Base-by-base conservation (phyloP, 1,140 invertebrate species). In the Drosophila asahinai region DNA sequence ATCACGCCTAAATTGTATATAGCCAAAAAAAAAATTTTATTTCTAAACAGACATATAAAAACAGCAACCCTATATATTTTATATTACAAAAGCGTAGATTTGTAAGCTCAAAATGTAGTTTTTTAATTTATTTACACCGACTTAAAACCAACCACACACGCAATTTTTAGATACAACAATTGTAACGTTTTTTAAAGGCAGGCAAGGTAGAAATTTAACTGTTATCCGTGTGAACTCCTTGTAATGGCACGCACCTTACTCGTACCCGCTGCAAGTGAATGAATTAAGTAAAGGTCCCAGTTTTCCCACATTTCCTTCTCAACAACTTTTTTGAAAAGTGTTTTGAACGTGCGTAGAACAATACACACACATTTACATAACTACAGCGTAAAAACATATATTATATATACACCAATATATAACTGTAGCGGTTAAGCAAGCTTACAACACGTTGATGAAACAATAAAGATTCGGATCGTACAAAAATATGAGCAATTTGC, bases 381-480 rank as follows among this genome's bases (percentile, higher is more conserved):
- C 47, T 76, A 75, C 54, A 19, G 55, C 30, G 63, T 51, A 61
- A 51, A 70, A 40, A 72, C 66, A 75, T 76, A 75, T 66, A 55
- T 19, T 25, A 83, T 72, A 71, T 78, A 78, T 80, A 81, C 47
- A 73, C 58, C 76, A 77, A 38, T 64, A 80, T 83, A 77, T 87
- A 77, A 74, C 52, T 77, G 51, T 87, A 87, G 84, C 59, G 12
- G 47, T 66, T 65, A 89, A 87, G 67, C 68, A 72, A 83, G 71
- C 75, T 63, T 72, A 80, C 62, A 89, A 83, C 62, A 89, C 86
- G 84, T 89, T 89, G 84, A 89, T 63, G 84, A 89, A 89, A 89
- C 84, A 89, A 89, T 89, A 89, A 89, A 89, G 81, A 89, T 89
- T 89, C 77, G 68, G 80, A 87, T 87, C 83, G 83, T 86, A 87